Percentiles rank a stretch among this genome's conserved stretches.
Evolutionary conservation across 2,797 vertebrate species (phyloP).

Genomic region (Cynopterus sphinx): DNA sequence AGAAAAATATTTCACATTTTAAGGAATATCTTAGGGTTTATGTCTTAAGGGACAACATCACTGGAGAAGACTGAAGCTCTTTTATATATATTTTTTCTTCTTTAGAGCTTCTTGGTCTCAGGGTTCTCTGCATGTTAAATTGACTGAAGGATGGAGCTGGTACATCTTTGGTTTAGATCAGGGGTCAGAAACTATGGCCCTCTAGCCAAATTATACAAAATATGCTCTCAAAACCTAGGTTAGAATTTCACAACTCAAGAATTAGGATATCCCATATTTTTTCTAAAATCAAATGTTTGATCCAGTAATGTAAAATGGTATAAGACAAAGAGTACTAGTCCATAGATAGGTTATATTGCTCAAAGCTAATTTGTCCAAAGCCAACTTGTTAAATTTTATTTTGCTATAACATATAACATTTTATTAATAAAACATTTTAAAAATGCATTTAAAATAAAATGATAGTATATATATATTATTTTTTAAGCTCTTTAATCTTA

Average conservation of each 20-base stretch:
- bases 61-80: not conserved
- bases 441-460: not conserved
- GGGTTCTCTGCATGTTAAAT: not conserved
- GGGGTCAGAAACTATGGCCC: not conserved
- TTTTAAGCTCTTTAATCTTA: not conserved
- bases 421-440: not conserved
- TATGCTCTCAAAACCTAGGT: not conserved
- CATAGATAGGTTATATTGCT: not conserved
- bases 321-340: not conserved
- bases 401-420: not conserved
- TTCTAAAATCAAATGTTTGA: not conserved
- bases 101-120: not conserved
- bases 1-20: not conserved
- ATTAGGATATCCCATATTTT: not conserved
- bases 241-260: not conserved
- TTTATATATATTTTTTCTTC: not conserved
- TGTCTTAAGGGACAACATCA: not conserved
- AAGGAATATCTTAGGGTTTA: not conserved
- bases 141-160: rapidly evolving
- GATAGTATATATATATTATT: not conserved
- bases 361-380: not conserved
- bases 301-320: not conserved
- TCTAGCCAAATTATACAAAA: not conserved
- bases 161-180: not conserved
- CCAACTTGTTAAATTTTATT: constrained; percentile 32